Conservation (phyloP, 2,888 invertebrate species). For the Drosophila hamatofila region DNA sequence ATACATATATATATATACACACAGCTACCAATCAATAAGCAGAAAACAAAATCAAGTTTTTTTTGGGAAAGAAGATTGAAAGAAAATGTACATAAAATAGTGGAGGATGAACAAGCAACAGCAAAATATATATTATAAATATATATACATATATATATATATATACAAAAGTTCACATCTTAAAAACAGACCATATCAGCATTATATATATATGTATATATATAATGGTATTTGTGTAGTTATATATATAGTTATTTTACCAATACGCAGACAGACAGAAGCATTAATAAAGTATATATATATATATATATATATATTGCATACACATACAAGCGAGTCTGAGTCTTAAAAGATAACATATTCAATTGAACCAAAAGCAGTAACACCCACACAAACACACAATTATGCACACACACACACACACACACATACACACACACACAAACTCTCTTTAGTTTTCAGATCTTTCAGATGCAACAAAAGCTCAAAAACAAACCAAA, state of each 20-base stretch:
- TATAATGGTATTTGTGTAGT: conserved; percentile 42
- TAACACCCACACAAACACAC: conserved; percentile 21
- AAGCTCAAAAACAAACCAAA: conserved; percentile 38
- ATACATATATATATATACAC: conserved; percentile 12
- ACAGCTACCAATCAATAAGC: conserved; percentile 29
- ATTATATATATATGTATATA: conserved; percentile 29
- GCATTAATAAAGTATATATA: conserved; percentile 4
- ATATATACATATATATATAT: conserved; percentile 11
- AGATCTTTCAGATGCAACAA: conserved; percentile 30
- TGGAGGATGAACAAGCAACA: conserved; percentile 14
- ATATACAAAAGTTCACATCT: conserved; percentile 52
- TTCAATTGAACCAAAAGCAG: conserved; percentile 15
- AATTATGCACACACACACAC: not conserved
- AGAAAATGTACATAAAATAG: conserved; percentile 51
- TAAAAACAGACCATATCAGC: conserved; percentile 75
- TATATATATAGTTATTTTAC: conserved; percentile 42
- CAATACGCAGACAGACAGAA: conserved; percentile 28
- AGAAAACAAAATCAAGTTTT: not conserved
- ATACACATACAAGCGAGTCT: conserved; percentile 15
- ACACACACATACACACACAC: conserved; percentile 14
- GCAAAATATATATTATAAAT: conserved; percentile 12
- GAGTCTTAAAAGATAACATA: not conserved
- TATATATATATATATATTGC: conserved; percentile 4
- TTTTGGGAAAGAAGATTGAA: conserved; percentile 15
- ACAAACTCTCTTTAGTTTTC: conserved; percentile 50